These are phyloP conservation scores for Shinisaurus crocodilurus DNA, from an alignment of 2,113 vertebrate species.

Conservation along the genomic window DNA sequence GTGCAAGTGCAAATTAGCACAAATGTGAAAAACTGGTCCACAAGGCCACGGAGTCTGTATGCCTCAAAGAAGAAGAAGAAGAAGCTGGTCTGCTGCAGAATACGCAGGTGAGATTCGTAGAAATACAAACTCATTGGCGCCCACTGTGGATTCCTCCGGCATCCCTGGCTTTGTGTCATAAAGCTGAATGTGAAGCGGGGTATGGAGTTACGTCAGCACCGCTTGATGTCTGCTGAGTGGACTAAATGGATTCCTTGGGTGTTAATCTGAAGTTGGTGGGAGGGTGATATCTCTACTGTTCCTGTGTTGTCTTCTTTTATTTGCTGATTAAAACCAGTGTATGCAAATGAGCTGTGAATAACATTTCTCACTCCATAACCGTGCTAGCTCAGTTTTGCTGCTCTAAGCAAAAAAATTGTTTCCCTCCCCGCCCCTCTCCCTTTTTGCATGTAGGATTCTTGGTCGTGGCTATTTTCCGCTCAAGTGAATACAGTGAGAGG, in stretches of 20 bases:
- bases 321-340: neutral
- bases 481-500: neutral
- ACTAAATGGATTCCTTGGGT: neutral
- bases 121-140: too few relatives aligned
- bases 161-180: too few relatives aligned
- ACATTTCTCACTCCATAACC: neutral
- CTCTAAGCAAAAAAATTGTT: neutral
- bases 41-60: too few relatives aligned
- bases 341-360: neutral
- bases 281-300: neutral
- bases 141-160: too few relatives aligned
- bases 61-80: too few relatives aligned
- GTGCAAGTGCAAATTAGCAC: too few relatives aligned
- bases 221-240: neutral
- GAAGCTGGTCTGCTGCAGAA: too few relatives aligned
- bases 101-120: too few relatives aligned
- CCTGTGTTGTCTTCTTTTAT: neutral
- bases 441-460: neutral
- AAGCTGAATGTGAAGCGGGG: too few relatives aligned
- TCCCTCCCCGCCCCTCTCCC: too few relatives aligned
- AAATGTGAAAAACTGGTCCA: too few relatives aligned
- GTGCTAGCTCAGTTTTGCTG: neutral
- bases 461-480: neutral
- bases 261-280: neutral
- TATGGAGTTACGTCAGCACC: neutral